Conservation (phyloP, 2,797 vertebrate species). For the Ceryle rudis region DNA sequence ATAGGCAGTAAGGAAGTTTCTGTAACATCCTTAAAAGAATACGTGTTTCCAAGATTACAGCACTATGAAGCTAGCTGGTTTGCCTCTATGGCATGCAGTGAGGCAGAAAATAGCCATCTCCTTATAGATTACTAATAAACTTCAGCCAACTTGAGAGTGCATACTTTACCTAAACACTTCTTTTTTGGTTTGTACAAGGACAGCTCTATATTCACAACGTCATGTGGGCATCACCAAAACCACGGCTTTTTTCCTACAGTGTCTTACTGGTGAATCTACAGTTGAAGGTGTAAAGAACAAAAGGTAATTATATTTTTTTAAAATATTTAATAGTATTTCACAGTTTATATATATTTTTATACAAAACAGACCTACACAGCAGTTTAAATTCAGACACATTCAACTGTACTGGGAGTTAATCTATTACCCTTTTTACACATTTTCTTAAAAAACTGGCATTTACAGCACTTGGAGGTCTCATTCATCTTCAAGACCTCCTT, state of each 20-base stretch:
- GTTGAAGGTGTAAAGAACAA: not conserved
- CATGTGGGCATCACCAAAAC: not conserved
- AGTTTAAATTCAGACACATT: not conserved
- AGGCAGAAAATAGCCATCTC: not conserved
- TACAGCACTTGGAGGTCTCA: not conserved
- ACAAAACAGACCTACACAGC: not conserved
- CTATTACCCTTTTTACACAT: not conserved
- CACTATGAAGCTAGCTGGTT: not conserved
- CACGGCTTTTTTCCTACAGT: not conserved
- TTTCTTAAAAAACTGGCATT: not conserved
- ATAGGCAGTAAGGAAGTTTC: not conserved
- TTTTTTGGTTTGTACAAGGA: not conserved
- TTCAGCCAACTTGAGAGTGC: not conserved
- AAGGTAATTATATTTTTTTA: not conserved
- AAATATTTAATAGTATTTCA: not conserved
- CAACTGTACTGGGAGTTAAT: not conserved
- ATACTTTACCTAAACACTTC: not conserved
- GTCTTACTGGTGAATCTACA: not conserved
- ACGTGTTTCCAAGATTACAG: not conserved
- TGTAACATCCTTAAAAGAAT: not conserved
- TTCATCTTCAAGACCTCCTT: not conserved
- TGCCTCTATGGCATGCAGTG: not conserved
- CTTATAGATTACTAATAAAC: not conserved
- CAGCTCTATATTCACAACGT: not conserved
- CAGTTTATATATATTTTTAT: not conserved